phyloP scores from a whole-genome alignment of 1,140 invertebrate species.

The Trypoxylus dichotomus region DNA sequence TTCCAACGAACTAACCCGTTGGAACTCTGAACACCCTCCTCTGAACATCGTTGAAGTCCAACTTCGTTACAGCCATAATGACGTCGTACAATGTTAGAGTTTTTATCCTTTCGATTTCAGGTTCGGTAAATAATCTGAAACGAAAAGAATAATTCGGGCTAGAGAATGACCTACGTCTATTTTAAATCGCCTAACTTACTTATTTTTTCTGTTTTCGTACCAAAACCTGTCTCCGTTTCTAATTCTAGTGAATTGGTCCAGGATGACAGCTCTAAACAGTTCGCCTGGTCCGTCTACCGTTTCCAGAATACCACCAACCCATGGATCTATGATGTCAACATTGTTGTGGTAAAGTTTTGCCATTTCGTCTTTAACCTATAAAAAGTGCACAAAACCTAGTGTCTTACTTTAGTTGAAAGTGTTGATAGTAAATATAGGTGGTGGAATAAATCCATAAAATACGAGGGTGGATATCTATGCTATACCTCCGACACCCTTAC shows the following conservation, averaged over 20 bases:
- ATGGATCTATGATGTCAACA: slow-evolving; percentile 65
- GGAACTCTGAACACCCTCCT: slow-evolving; percentile 55
- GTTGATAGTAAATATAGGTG: too few relatives aligned
- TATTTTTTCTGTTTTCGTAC: slow-evolving; percentile 60
- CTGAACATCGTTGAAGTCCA: slow-evolving; percentile 60
- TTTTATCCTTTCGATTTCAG: slow-evolving; percentile 60
- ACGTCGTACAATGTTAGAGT: slow-evolving; percentile 61
- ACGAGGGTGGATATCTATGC: too few relatives aligned
- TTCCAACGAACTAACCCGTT: neutral
- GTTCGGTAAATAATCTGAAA: slow-evolving; percentile 59
- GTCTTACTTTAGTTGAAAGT: neutral
- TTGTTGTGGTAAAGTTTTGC: slow-evolving; percentile 55
- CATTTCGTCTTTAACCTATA: slow-evolving; percentile 54
- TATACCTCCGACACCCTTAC: too few relatives aligned
- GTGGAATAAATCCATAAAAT: too few relatives aligned
- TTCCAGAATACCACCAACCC: slow-evolving; percentile 72
- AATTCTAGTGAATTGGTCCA: slow-evolving; percentile 61
- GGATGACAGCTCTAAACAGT: slow-evolving; percentile 61
- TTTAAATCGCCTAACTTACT: slow-evolving; percentile 48
- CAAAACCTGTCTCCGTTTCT: slow-evolving; percentile 63
- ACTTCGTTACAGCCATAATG: slow-evolving; percentile 58
- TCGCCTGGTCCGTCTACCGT: slow-evolving; percentile 62
- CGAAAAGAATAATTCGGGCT: neutral
- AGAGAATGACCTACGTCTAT: neutral
- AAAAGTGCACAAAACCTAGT: neutral